Evolutionary conservation across 1,140 invertebrate genomes (phyloP), one percentile per base, ranked within the genome.

Genomic region (Cryptotermes secundus): DNA sequence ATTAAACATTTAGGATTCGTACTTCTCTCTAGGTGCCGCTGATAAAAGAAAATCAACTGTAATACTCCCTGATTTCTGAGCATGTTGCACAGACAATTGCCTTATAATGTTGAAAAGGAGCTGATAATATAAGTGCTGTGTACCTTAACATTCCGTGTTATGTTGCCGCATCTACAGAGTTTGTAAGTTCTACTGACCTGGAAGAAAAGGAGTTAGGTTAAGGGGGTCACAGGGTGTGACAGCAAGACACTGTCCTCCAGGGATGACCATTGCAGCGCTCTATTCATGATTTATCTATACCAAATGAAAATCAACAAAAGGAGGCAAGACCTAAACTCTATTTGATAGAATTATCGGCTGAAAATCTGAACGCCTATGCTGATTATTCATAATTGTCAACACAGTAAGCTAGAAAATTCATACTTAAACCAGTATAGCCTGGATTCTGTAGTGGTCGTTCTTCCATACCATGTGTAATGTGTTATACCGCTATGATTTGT

Each of bases 171-270:
- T 72, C 59, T 72, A 31, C 59, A 4, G n/a, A 72, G 26, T 72
- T 72, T 72, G 59, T 72, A 9, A 72, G 59, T 72, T 72, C 59
- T 72, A 72, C 59, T 72, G 59, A n/a, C 59, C 59, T 72, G 59
- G 31, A 72, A 72, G n/a, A n/a, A 59, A 72, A 4, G 31, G 59
- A 72, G 59, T n/a, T 31, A n/a, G 59, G 26, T 72, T 72, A 72
- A 72, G 59, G 59, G 26, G 59, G 59, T 72, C 59, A 72, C 59
- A 72, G 31, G 59, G 59, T 72, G 59, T n/a, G 26, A 72, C 9
- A 22, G 19, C 19, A 19, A 49, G 19, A 49, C 14, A 49, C 59
- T 72, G 24, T 22, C 24, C 53, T 59, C 19, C 53, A 72, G 59
- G 59, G 59, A 72, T 72, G 59, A 72, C 59, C 59, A 72, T 72